phyloP scores from a whole-genome alignment of 2,888 invertebrate species.

The Metopia argyrocephala region DNA sequence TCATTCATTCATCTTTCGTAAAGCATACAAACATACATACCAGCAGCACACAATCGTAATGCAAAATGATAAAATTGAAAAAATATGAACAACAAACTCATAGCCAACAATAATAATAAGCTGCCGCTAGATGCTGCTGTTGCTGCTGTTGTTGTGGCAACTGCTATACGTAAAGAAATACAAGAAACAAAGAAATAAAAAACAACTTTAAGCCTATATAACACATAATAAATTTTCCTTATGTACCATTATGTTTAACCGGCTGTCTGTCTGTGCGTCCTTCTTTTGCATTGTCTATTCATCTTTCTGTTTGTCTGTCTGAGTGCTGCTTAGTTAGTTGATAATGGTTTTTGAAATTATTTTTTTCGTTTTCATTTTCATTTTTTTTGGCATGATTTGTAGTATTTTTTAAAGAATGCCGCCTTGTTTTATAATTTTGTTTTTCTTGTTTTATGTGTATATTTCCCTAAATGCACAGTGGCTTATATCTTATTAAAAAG shows the following conservation, averaged over 20 bases:
- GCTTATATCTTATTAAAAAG: background rate
- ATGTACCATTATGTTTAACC: constrained; percentile 32
- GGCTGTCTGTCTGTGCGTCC: constrained; percentile 5
- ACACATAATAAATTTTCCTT: constrained; percentile 61
- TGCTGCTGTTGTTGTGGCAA: constrained; percentile 24
- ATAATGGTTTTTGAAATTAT: constrained; percentile 28
- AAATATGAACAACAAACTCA: constrained; percentile 23
- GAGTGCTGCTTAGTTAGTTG: constrained; percentile 30
- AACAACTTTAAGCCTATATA: constrained; percentile 47
- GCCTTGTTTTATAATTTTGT: constrained; percentile 32
- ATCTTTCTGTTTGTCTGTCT: constrained; percentile 27
- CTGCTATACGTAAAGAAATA: constrained; percentile 14
- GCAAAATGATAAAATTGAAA: background rate
- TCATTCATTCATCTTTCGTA: constrained; percentile 49
- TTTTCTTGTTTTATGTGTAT: background rate
- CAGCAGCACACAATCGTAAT: background rate
- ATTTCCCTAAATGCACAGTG: constrained; percentile 15
- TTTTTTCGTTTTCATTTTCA: constrained; percentile 1
- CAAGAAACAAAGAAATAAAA: background rate
- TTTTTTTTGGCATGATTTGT: constrained; percentile 28
- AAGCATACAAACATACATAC: background rate
- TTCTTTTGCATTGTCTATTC: background rate
- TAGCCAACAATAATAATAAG: constrained; percentile 15
- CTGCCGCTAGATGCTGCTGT: constrained; percentile 15
- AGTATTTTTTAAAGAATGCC: constrained; percentile 47